Base-by-base conservation (phyloP, 92 coral and sea anemone genomes). In the Palythoa heliodiscus region DNA sequence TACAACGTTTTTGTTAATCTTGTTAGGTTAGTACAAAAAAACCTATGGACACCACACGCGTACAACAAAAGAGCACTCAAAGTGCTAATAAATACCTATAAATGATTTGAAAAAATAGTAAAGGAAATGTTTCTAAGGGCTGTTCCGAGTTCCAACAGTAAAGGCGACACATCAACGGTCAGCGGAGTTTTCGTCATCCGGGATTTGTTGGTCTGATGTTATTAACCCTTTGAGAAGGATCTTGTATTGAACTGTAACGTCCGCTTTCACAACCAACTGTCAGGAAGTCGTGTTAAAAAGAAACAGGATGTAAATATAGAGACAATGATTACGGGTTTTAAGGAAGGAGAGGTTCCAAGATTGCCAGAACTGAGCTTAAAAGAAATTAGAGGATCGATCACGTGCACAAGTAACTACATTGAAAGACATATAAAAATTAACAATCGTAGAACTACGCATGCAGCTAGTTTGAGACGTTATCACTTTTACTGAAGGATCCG, bases 211-310 rank as follows among this genome's bases (percentile, higher is more conserved):
- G 37, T 91, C 95, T 12, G 98, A 91, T 52, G 98, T 92, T 54
- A 97, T 90, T 23, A 97, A 82, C 24, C 99, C 99, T 84, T 89
- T 93, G 11, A 97, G 89, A 17, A 95, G 89, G 58, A 97, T 92
- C 87, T 89, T 93, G 94, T 97, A 97, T 72, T 94, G 99, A 38
- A 92, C 92, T 38, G 98, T 91, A 76, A 91, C 94, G 86, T 97
- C 99, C 82, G 95, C 95, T 76, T 97, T 97, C 55, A 97, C 90
- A 15, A 98, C 93, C 83, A 94, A 61, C 98, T 94, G 89, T 76
- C 15, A 66, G 17, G 63, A 25, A 23, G 23, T 7, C 5, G 14
- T 4, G 25, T 9, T 29, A 73, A 15, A 70, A 50, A 22, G 7
- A 25, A 38, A 22, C 13, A 72, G 19, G 25, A 14, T 83, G 52